These are phyloP conservation scores for Danio choprae DNA, from an alignment of 2,797 vertebrate genomes.

Conservation along the genomic window DNA sequence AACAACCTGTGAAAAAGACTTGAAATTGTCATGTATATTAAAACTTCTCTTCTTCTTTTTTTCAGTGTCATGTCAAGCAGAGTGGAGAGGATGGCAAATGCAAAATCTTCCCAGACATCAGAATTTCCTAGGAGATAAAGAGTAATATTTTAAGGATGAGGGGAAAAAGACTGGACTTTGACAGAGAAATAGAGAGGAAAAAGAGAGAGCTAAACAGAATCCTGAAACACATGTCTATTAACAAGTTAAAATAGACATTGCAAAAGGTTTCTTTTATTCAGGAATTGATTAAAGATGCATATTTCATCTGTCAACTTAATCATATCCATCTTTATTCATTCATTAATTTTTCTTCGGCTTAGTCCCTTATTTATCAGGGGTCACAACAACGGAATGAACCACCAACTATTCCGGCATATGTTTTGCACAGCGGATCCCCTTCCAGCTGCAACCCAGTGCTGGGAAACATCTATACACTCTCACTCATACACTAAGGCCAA, in stretches of 20 bases:
- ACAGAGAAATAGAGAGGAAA: conserved; percentile 4
- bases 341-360: too few relatives aligned
- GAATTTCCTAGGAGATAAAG: conserved; percentile 51
- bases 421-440: too few relatives aligned
- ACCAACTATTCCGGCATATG: too few relatives aligned
- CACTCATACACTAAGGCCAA: too few relatives aligned
- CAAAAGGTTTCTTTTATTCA: background rate
- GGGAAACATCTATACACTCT: too few relatives aligned
- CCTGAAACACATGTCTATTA: background rate
- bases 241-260: background rate
- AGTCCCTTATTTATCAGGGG: too few relatives aligned
- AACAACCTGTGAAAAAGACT: conserved; percentile 22
- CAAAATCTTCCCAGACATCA: conserved; percentile 41
- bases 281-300: background rate
- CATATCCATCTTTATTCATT: background rate
- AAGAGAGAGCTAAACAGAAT: background rate
- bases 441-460: too few relatives aligned
- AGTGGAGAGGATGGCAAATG: conserved; percentile 27
- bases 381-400: too few relatives aligned
- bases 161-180: background rate
- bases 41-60: conserved; percentile 17
- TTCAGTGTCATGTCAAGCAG: conserved; percentile 46
- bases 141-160: conserved; percentile 34
- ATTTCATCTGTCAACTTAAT: background rate
- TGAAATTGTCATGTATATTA: conserved; percentile 36